These are phyloP conservation scores for Holothuria glaberrima DNA, from an alignment of 35 echinoderm and acorn worm species.

Conservation along the genomic window DNA sequence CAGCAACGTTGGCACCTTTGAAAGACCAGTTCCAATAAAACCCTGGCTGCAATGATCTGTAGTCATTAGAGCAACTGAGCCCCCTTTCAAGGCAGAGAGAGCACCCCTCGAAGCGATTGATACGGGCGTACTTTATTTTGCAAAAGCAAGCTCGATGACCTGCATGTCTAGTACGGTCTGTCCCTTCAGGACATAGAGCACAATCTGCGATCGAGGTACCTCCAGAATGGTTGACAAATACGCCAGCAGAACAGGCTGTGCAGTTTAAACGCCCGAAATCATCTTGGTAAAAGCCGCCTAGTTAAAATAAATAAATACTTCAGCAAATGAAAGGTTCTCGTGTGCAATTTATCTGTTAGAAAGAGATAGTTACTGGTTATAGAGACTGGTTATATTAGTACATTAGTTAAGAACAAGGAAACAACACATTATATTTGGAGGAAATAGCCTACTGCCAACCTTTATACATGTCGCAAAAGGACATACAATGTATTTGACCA, in stretches of 20 bases:
- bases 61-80: conserved; percentile 54
- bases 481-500: too few relatives aligned
- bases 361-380: too few relatives aligned
- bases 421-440: too few relatives aligned
- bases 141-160: conserved; percentile 60
- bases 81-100: conserved; percentile 10
- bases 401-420: too few relatives aligned
- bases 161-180: conserved; percentile 5
- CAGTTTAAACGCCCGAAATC: conserved; percentile 1
- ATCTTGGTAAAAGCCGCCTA: conserved; percentile 67
- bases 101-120: conserved; percentile 42
- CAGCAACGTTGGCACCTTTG: too few relatives aligned
- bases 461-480: too few relatives aligned
- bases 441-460: too few relatives aligned
- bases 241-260: conserved; percentile 37
- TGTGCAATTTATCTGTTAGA: too few relatives aligned
- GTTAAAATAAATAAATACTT: too few relatives aligned
- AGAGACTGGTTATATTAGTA: too few relatives aligned
- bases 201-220: conserved; percentile 9
- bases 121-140: conserved; percentile 26
- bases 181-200: conserved; percentile 58
- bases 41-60: conserved; percentile 30
- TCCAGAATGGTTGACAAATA: not conserved
- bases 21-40: conserved; percentile 57
- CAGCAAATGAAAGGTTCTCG: too few relatives aligned